Conservation (phyloP, 2,113 vertebrate species). For the Dicrurus megarhynchus region DNA sequence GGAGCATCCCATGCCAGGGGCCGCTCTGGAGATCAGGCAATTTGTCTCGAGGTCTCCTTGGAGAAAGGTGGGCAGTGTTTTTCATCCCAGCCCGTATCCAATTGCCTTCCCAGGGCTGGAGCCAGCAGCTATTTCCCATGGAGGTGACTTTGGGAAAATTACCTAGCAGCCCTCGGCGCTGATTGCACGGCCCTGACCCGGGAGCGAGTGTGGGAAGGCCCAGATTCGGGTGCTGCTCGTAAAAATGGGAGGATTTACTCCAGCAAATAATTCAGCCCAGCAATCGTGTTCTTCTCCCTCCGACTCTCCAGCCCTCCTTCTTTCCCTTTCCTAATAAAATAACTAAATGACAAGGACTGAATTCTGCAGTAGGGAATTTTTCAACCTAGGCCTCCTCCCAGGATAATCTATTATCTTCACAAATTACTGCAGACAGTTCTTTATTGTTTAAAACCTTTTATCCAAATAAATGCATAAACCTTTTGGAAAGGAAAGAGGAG, state of each 20-base stretch:
- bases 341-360: slow-evolving; percentile 2
- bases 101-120: neutral
- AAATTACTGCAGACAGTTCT: slow-evolving; percentile 55
- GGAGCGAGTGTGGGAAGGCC: neutral
- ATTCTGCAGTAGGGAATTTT: slow-evolving; percentile 9
- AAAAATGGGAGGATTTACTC: neutral
- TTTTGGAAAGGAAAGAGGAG: neutral
- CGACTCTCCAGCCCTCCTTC: neutral
- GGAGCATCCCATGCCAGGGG: neutral
- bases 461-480: slow-evolving; percentile 60
- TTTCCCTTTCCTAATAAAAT: slow-evolving; percentile 9
- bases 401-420: slow-evolving; percentile 47
- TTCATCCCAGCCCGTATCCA: neutral
- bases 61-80: neutral
- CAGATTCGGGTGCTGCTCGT: neutral
- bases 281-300: neutral
- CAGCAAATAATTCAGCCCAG: neutral
- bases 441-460: slow-evolving; percentile 62
- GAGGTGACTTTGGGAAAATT: neutral
- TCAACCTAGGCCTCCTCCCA: slow-evolving; percentile 26
- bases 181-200: neutral
- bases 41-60: neutral
- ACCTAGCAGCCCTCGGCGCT: neutral
- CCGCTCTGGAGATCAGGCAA: neutral
- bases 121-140: neutral